Percentiles rank a stretch among this genome's conserved stretches.
These are phyloP conservation scores for Sapajus apella DNA, from an alignment of 2,113 vertebrate genomes.

Conservation along the genomic window DNA sequence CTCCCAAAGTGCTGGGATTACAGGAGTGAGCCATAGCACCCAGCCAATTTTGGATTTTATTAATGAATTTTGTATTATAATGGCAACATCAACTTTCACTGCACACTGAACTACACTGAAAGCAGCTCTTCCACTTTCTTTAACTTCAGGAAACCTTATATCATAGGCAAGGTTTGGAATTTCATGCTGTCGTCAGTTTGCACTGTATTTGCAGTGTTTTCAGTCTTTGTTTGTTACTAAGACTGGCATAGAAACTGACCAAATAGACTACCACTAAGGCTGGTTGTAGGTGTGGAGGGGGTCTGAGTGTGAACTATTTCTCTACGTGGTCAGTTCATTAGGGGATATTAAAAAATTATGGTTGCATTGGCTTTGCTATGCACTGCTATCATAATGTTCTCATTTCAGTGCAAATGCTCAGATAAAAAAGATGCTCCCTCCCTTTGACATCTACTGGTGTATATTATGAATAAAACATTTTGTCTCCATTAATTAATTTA, in stretches of 20 bases:
- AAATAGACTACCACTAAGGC: fast-evolving
- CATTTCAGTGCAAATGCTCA: not conserved
- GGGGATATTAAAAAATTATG: not conserved
- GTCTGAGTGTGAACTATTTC: not conserved
- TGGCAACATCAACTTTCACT: fast-evolving
- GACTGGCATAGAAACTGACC: not conserved
- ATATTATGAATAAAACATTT: not conserved
- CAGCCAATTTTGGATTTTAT: not conserved
- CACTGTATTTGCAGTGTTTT: not conserved
- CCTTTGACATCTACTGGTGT: not conserved
- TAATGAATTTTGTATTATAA: not conserved
- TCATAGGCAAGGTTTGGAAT: no score
- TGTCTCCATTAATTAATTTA: not conserved
- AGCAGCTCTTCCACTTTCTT: not conserved
- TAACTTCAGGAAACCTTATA: not conserved
- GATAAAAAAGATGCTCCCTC: not conserved
- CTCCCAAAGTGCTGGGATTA: no score
- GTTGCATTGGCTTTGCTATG: not conserved
- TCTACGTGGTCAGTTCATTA: not conserved
- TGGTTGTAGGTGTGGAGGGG: not conserved
- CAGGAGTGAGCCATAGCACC: no score
- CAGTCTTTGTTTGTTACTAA: not conserved
- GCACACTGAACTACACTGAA: no score
- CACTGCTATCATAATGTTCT: not conserved
- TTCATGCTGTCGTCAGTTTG: not conserved